A percentile compares a stretch with the other conserved stretches of the same genome.
These are phyloP conservation scores for Plebejus anna DNA, from an alignment of 2,888 invertebrate genomes.

Conservation along the genomic window DNA sequence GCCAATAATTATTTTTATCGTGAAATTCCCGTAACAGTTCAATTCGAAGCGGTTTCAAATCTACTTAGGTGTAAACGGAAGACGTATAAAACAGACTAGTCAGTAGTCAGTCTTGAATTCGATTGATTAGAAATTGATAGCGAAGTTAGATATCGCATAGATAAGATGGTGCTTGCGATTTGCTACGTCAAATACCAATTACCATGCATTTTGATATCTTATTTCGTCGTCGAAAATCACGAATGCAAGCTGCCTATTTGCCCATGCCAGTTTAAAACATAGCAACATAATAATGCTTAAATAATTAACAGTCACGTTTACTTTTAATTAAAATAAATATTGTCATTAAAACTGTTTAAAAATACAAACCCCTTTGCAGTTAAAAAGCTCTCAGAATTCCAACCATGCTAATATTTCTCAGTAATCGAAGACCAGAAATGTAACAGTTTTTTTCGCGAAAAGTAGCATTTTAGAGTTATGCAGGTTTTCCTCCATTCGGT, in stretches of 20 bases:
- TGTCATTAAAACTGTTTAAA: background rate
- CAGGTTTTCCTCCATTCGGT: background rate
- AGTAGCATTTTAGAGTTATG: constrained; percentile 12
- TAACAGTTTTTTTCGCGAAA: constrained; percentile 18
- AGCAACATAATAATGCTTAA: background rate
- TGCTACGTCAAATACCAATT: background rate
- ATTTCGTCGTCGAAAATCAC: background rate
- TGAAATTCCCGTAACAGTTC: background rate
- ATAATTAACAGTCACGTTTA: background rate
- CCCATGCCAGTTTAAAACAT: background rate
- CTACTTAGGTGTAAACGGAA: background rate
- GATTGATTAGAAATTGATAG: too few relatives aligned
- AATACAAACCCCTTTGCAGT: background rate
- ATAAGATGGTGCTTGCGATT: too few relatives aligned
- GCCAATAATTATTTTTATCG: background rate
- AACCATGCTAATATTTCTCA: constrained; percentile 18
- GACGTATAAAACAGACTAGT: too few relatives aligned
- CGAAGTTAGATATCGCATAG: too few relatives aligned
- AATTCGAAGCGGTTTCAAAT: constrained; percentile 1
- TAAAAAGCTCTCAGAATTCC: background rate
- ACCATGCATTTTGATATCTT: background rate
- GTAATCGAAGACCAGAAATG: constrained; percentile 18
- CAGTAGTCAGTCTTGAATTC: too few relatives aligned
- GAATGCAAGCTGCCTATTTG: background rate
- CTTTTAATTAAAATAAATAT: constrained; percentile 1